Base-by-base conservation (phyloP, 2,888 invertebrate species). In the Corythucha ciliata region DNA sequence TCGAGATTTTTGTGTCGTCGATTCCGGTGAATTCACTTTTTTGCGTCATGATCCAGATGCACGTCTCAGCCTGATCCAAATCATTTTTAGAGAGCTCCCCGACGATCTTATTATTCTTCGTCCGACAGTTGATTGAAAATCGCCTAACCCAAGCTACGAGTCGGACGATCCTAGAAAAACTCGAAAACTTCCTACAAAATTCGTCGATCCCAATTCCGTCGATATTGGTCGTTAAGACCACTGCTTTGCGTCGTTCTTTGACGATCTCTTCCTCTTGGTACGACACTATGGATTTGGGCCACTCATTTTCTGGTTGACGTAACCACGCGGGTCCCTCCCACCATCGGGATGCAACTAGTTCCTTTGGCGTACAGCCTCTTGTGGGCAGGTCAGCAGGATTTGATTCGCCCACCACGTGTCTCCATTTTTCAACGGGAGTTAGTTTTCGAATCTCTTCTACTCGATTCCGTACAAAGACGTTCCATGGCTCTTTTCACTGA, bases 321-420 rank as follows among this genome's bases (percentile, higher is more conserved):
- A 66, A 50, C 65, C 64, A 66, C 6, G 32, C 20, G n/a, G 64
- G 64, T 5, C 64, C 64, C 56, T 60, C 57, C 66, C 64, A 66
- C 65, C 65, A 66, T 56, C 49, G 47, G 7, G 61, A 58, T 21
- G 63, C 51, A 4, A 60, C 6, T 5, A 66, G 57, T 16, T 58
- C 50, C 33, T 57, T 45, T 4, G 59, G 55, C 4, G 48, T 45
- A 48, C 65, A 65, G 7, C 65, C 65, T 36, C 65, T 41, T 1
- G 36, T 47, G 12, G 47, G 14, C 6, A 47, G 36, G 20, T 47
- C 47, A 6, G 47, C 47, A 18, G 47, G 65, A 65, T 66, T 47
- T 4, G 55, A 5, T 3, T 16, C 16, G 10, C 65, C 64, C 2
- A 65, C 62, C 4, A 66, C 53, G 53, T 63, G 61, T 22, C 53